Percentiles rank a stretch among this genome's conserved stretches.
phyloP scores from a whole-genome alignment of 2,888 invertebrate genomes.

The Brachynemurus nebulosus region DNA sequence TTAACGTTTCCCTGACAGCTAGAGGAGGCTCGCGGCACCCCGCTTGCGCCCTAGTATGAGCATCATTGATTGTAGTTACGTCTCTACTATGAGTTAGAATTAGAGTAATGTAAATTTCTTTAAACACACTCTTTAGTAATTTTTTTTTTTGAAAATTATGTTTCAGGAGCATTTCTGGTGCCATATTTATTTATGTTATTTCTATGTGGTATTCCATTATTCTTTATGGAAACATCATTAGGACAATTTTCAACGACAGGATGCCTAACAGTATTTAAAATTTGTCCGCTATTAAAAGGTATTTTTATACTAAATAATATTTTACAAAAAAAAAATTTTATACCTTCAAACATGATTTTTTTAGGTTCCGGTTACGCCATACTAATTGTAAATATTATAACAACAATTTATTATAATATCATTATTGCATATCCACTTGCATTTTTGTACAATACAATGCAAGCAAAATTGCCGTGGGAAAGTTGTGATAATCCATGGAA shows the following conservation, averaged over 20 bases:
- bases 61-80: too few relatives aligned
- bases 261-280: slow-evolving; percentile 66
- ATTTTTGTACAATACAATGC: slow-evolving; percentile 60
- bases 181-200: slow-evolving; percentile 72
- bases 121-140: too few relatives aligned
- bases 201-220: slow-evolving; percentile 73
- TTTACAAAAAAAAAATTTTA: too few relatives aligned
- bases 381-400: slow-evolving; percentile 64
- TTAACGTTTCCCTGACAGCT: too few relatives aligned
- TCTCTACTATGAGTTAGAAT: too few relatives aligned
- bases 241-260: slow-evolving; percentile 78
- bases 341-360: too few relatives aligned
- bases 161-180: slow-evolving; percentile 71
- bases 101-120: too few relatives aligned
- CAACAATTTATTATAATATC: slow-evolving; percentile 71
- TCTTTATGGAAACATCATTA: slow-evolving; percentile 73
- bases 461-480: slow-evolving; percentile 57
- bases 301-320: too few relatives aligned
- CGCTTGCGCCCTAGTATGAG: too few relatives aligned
- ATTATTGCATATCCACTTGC: slow-evolving; percentile 74
- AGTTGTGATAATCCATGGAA: slow-evolving; percentile 74
- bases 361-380: slow-evolving; percentile 78
- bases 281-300: slow-evolving; percentile 80
- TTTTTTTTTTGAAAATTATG: too few relatives aligned
- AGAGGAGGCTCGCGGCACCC: too few relatives aligned